Evolutionary conservation across 1,140 invertebrate genomes (phyloP), one percentile per base, ranked within the genome.

Genomic region (Brachionus sp.): DNA sequence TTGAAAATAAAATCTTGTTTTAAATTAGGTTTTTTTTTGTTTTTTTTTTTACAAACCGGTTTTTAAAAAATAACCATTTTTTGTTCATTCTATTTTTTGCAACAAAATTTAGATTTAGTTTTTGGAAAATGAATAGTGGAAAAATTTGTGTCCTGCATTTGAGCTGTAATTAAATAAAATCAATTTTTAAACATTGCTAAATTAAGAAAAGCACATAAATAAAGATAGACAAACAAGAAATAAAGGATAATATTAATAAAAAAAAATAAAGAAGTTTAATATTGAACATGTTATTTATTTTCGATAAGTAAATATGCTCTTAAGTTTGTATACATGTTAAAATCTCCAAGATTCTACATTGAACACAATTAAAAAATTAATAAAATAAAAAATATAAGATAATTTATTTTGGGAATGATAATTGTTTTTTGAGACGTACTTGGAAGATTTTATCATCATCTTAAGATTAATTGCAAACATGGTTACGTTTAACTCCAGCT

Each of bases 401-500:
- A 57, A 57, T 57, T 57, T 9, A 57, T 57, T 57, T 57, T 57
- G 5, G 5, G 50, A 57, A 57, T 57, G 50, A 23, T 57, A 57
- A 57, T 57, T 57, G 50, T 57, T 57, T 57, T 57, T 57, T 57
- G 50, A 57, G 50, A 57, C 50, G 19, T n/a, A 57, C 50, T 57
- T 57, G 50, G 50, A 23, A 57, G 50, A 57, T 57, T 57, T 57
- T 57, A 57, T 57, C 50, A 66, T 66, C 33, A 66, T 66, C 33
- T 33, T 12, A 66, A 66, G 33, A 66, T 33, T 66, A 66, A 66
- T 66, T 66, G 7, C 33, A 66, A 66, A 37, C 64, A 66, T 33
- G 64, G 19, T 66, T 33, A 29, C 64, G 64, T 66, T 66, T 6
- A 66, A 66, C n/a, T 66, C 29, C 64, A 66, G 64, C 64, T 66